Conservation (phyloP, 2,888 invertebrate genomes). For the Siphonodentalium dalli region DNA sequence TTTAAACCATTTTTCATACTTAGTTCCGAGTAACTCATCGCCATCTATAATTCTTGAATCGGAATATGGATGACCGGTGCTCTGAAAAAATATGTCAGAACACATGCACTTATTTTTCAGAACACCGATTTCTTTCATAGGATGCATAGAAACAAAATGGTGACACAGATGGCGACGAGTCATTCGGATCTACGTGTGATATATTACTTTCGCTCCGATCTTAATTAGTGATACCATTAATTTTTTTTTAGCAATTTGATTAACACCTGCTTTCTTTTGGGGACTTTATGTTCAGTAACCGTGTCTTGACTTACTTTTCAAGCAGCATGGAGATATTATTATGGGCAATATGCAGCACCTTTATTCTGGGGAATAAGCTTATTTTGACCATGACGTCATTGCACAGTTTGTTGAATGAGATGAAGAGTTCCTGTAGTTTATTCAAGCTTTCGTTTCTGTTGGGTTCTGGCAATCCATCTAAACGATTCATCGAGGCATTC, state of each 20-base stretch:
- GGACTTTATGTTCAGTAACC: background rate
- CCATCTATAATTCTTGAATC: no score
- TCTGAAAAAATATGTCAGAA: no score
- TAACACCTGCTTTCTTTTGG: background rate
- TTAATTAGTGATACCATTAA: no score
- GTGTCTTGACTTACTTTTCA: constrained; percentile 56
- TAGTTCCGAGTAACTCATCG: no score
- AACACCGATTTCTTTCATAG: no score
- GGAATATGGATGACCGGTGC: no score
- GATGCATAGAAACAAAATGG: no score
- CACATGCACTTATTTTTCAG: no score
- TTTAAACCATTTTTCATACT: no score
- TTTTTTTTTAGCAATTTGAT: background rate
- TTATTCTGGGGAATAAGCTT: constrained; percentile 59
- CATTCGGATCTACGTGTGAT: no score
- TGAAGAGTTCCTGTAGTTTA: constrained; percentile 64
- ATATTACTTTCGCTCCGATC: no score
- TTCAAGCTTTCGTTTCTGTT: constrained; percentile 61
- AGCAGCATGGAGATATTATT: constrained; percentile 64
- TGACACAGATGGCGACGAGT: no score
- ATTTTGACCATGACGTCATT: constrained; percentile 59
- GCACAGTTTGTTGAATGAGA: constrained; percentile 63
- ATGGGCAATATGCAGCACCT: constrained; percentile 65
- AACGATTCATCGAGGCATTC: constrained; percentile 62
- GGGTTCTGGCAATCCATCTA: constrained; percentile 57